Percentiles rank a stretch among this genome's conserved stretches.
Evolutionary conservation across 2,797 vertebrate species (phyloP).

Genomic region (Okamejei kenojei): DNA sequence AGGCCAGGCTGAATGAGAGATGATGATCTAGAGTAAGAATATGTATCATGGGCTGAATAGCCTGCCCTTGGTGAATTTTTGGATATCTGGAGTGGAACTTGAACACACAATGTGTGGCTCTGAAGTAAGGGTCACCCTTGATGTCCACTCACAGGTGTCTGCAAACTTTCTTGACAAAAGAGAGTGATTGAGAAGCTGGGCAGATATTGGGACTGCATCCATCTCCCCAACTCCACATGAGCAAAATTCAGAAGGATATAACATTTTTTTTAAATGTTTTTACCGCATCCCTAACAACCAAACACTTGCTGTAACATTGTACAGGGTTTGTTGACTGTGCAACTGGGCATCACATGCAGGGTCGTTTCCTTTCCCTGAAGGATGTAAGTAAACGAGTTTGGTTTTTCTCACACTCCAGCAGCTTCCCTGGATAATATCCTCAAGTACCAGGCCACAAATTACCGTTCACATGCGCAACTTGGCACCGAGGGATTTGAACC

Average conservation of each 20-base stretch:
- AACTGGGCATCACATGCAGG: background rate
- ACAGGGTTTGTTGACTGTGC: background rate
- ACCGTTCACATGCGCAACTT: background rate
- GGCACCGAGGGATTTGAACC: background rate
- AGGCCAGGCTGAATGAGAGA: too few relatives aligned
- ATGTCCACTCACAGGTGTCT: background rate
- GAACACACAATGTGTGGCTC: too few relatives aligned
- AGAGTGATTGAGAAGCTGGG: background rate
- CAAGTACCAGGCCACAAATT: background rate
- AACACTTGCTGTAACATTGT: too few relatives aligned
- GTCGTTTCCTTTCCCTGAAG: background rate
- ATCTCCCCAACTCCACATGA: background rate
- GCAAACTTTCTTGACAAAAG: background rate
- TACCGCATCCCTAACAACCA: background rate
- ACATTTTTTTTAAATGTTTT: background rate
- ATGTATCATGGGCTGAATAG: too few relatives aligned
- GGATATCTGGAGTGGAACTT: too few relatives aligned
- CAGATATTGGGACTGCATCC: too few relatives aligned
- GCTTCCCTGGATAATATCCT: background rate
- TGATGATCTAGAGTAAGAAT: too few relatives aligned
- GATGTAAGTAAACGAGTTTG: too few relatives aligned
- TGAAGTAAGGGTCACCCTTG: too few relatives aligned
- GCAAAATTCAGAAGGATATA: background rate
- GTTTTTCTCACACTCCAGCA: constrained; percentile 14
- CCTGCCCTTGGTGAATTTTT: too few relatives aligned